Evolutionary conservation across 2,888 invertebrate species (phyloP).

Genomic region (Trilocha varians): DNA sequence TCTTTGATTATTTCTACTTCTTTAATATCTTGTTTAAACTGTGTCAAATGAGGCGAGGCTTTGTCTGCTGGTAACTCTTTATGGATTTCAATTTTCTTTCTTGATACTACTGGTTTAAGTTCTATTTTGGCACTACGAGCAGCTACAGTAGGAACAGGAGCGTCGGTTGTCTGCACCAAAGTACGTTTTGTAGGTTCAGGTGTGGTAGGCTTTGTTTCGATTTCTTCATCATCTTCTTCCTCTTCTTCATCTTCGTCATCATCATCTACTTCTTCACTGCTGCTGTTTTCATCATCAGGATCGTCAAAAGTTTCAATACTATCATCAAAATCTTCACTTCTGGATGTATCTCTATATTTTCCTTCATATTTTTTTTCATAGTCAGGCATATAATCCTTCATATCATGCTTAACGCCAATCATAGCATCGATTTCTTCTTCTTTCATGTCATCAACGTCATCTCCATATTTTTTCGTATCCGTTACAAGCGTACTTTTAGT

Average conservation of each 20-base stretch:
- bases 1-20: constrained; percentile 61
- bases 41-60: constrained; percentile 44
- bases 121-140: constrained; percentile 24
- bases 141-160: constrained; percentile 37
- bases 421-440: constrained; percentile 54
- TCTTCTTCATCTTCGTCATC: constrained; percentile 19
- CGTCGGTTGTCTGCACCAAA: constrained; percentile 42
- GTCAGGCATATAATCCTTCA: constrained; percentile 49
- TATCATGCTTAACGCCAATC: constrained; percentile 49
- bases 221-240: constrained; percentile 12
- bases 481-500: constrained; percentile 59
- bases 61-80: constrained; percentile 50
- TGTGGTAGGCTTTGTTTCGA: constrained; percentile 24
- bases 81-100: constrained; percentile 57
- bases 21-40: constrained; percentile 59
- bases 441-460: constrained; percentile 41
- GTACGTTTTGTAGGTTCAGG: constrained; percentile 48
- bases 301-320: constrained; percentile 11
- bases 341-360: constrained; percentile 14
- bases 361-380: constrained; percentile 41
- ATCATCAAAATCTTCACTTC: constrained; percentile 18
- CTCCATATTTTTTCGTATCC: constrained; percentile 55
- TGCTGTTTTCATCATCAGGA: constrained; percentile 14
- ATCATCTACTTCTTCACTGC: constrained; percentile 19
- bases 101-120: constrained; percentile 38